phyloP scores from a whole-genome alignment of 2,113 vertebrate genomes.

The Arizona elegans region DNA sequence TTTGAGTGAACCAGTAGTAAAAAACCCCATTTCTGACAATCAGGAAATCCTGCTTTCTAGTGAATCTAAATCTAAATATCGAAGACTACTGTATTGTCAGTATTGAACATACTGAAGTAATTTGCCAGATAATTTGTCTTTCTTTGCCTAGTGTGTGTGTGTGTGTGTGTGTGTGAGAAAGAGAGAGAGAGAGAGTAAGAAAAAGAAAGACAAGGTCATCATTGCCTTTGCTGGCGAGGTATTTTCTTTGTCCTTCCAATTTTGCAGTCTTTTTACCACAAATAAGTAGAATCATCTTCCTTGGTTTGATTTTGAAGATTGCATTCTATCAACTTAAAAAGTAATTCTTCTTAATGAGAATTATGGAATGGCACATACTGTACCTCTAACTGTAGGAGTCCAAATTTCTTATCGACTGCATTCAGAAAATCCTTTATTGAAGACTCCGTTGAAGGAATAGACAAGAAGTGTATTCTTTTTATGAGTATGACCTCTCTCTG shows the following conservation, averaged over 20 bases:
- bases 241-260: slow-evolving; percentile 16
- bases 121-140: slow-evolving; percentile 8
- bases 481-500: background rate
- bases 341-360: background rate
- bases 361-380: fast-evolving
- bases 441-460: fast-evolving
- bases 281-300: slow-evolving; percentile 6
- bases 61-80: too few species aligned
- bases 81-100: background rate
- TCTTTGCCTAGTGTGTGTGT: background rate
- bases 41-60: too few species aligned
- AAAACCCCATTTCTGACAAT: too few species aligned
- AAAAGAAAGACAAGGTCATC: background rate
- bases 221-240: background rate
- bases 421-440: background rate
- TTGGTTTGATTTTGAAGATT: slow-evolving; percentile 11
- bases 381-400: background rate
- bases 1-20: too few species aligned
- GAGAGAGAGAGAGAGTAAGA: background rate
- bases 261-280: background rate
- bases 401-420: background rate
- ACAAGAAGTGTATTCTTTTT: too few species aligned
- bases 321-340: background rate
- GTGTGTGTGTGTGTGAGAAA: too few species aligned
- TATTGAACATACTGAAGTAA: slow-evolving; percentile 30